A percentile compares a stretch with the other conserved stretches of the same genome.
These are phyloP conservation scores for Salvelinus sp. DNA, from an alignment of 2,113 vertebrate genomes.

Conservation along the genomic window DNA sequence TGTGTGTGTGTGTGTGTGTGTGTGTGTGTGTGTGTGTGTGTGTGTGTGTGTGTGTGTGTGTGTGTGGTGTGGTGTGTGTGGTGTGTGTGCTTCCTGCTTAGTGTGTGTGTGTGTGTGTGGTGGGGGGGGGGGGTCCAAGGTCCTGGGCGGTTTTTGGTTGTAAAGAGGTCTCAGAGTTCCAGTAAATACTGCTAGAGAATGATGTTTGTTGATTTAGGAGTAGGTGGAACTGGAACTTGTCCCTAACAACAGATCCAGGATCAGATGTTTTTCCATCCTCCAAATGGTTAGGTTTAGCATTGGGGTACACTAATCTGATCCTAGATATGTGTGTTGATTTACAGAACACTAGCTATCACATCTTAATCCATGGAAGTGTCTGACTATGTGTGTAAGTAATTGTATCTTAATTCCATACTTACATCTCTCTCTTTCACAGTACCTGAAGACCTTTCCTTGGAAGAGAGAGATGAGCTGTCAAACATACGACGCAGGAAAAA, in stretches of 20 bases:
- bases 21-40: too few species aligned
- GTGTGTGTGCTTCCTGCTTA: background rate
- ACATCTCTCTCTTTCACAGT: conserved; percentile 69
- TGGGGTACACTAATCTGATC: background rate
- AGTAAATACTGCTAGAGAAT: conserved; percentile 9
- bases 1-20: too few species aligned
- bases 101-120: too few species aligned
- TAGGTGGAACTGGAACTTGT: background rate
- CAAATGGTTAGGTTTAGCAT: background rate
- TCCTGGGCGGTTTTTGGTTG: conserved; percentile 20
- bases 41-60: too few species aligned
- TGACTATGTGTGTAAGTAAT: conserved; percentile 40
- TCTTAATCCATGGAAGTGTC: conserved; percentile 52
- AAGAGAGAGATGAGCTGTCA: conserved; percentile 91
- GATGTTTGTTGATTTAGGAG: background rate
- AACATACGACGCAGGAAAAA: conserved; percentile 96
- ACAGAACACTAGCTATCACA: background rate
- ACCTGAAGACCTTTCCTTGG: conserved; percentile 89
- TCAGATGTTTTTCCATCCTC: background rate
- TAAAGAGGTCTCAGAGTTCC: conserved; percentile 26
- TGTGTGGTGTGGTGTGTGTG: background rate
- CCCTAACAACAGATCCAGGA: background rate
- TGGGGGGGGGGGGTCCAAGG: background rate
- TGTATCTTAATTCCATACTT: conserved; percentile 48
- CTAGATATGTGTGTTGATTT: background rate